These are phyloP conservation scores for Arenicola marina DNA, from an alignment of 2,888 invertebrate species.

Conservation along the genomic window DNA sequence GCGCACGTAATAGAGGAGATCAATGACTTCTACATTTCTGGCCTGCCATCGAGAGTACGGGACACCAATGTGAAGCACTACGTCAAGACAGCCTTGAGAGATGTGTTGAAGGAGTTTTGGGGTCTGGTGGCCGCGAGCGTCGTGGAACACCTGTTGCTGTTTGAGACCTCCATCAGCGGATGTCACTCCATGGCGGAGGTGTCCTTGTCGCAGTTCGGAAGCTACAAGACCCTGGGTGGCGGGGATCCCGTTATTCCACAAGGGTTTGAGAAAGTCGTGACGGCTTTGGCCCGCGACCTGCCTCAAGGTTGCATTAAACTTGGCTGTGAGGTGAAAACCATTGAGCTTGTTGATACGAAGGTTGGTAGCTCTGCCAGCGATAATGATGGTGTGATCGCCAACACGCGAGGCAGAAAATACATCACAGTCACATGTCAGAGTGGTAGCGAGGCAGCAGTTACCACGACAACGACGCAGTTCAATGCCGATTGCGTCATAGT, in stretches of 20 bases:
- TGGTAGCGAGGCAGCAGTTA: too few relatives aligned
- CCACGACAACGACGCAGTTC: too few relatives aligned
- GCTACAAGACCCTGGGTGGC: slow-evolving; percentile 1
- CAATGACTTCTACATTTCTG: background rate
- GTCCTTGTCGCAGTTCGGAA: slow-evolving; percentile 3
- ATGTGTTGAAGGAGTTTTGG: background rate
- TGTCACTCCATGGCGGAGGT: slow-evolving; percentile 9
- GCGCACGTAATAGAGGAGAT: background rate
- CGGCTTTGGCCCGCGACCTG: background rate
- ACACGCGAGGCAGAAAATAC: too few relatives aligned
- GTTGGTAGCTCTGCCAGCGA: too few relatives aligned
- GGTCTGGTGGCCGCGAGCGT: background rate
- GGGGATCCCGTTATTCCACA: background rate
- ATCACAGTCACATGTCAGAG: too few relatives aligned
- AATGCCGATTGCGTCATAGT: slow-evolving; percentile 3
- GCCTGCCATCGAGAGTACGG: background rate
- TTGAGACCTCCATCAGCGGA: slow-evolving; percentile 2
- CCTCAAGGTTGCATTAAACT: background rate
- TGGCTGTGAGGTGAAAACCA: too few relatives aligned
- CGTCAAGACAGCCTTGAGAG: background rate
- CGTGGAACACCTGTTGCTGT: background rate
- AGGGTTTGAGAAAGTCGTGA: slow-evolving; percentile 4
- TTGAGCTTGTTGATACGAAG: too few relatives aligned
- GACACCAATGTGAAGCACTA: background rate
- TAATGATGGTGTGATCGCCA: too few relatives aligned